Evolutionary conservation across 2,888 invertebrate species (phyloP), one percentile per base, ranked within the genome.

Genomic region (Xestobium rufovillosum): DNA sequence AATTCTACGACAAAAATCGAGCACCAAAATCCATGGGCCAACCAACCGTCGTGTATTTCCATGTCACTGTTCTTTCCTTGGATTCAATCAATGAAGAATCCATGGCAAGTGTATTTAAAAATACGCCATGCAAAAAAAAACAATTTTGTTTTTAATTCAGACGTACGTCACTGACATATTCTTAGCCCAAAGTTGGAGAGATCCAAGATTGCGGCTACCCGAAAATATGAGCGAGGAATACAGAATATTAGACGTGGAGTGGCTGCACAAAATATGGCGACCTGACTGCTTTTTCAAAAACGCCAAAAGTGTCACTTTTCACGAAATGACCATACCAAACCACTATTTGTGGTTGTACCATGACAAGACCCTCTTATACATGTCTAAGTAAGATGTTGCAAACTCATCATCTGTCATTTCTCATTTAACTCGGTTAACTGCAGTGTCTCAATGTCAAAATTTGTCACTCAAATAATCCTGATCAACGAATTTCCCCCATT

Each of bases 31-130:
- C 81, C 35, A 70, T 84, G 53, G 88, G 87, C 1, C 85, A 88
- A 60, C 85, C 90, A 2, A 91, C 90, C 1, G 75, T 87, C 29
- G 90, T 90, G 25, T 88, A 89, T 62, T 91, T 90, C 57, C 90
- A 90, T 59, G 89, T 90, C 32, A 90, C 90, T 4, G 90, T 90
- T 1, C 69, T 90, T 41, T 89, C 89, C 31, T 68, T 92, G 50
- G 91, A 92, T 68, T 91, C 91, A n/a, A 91, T 94, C 47, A 90
- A 92, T 59, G 94, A 92, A 63, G 90, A 91, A 65, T 90, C 90
- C 27, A 94, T 94, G 92, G 88, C 84, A 63, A 58, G 56, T 46
- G 31, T 19, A 31, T 11, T 9, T 31, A 11, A 42, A 11, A 12
- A 15, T 36, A 33, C 19, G 48, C 23, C 8, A 16, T 9, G 29